Evolutionary conservation across 1,140 invertebrate genomes (phyloP).

Genomic region (Penaeus vannamei): DNA sequence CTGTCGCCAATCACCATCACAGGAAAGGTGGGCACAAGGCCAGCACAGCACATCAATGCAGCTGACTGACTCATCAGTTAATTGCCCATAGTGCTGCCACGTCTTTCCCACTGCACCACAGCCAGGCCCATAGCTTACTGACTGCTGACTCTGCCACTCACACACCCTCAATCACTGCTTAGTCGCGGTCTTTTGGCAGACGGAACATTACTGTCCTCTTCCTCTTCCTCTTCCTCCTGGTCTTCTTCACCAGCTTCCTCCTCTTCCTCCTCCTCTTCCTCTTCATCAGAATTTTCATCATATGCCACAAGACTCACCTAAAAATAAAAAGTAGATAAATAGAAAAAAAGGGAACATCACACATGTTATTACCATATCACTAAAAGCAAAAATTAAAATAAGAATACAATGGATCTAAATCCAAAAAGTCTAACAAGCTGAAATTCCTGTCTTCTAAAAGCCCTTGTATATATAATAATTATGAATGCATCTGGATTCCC

Average conservation of each 20-base stretch:
- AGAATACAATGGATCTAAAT: too few relatives aligned
- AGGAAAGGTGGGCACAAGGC: neutral
- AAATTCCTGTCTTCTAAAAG: too few relatives aligned
- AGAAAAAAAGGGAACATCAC: conserved; percentile 5
- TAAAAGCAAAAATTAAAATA: too few relatives aligned
- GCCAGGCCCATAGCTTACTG: conserved; percentile 37
- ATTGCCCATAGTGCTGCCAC: neutral
- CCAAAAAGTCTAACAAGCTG: too few relatives aligned
- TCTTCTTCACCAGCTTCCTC: conserved; percentile 71
- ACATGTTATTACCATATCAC: too few relatives aligned
- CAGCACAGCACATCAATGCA: conserved; percentile 1
- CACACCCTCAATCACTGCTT: conserved; percentile 45
- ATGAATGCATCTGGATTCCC: too few relatives aligned
- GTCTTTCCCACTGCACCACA: conserved; percentile 47
- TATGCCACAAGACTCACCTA: conserved; percentile 93
- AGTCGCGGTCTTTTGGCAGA: conserved; percentile 49
- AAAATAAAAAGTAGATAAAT: conserved; percentile 58
- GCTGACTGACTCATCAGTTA: neutral
- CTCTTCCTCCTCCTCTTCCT: conserved; percentile 84
- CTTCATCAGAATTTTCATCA: conserved; percentile 95
- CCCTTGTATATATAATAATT: too few relatives aligned
- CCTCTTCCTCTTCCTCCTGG: conserved; percentile 54
- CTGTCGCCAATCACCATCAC: conserved; percentile 31
- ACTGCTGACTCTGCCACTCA: conserved; percentile 37
- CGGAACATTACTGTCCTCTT: conserved; percentile 45